Conservation (phyloP, 2,888 invertebrate species). For the Mesorhabditis belari region DNA sequence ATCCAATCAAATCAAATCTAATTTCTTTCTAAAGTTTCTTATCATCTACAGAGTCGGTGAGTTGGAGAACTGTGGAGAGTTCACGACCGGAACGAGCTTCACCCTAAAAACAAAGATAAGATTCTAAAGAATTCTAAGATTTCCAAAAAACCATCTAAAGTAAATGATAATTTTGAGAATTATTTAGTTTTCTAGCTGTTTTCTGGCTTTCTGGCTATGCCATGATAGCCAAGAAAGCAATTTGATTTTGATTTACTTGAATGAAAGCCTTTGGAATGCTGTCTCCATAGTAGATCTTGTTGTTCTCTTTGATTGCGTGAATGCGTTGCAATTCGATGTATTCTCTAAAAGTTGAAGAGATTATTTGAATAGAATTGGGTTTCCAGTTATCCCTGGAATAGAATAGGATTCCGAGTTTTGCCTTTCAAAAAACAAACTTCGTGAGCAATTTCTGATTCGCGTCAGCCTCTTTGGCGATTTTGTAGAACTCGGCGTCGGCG, state of each 20-base stretch:
- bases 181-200: neutral
- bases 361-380: neutral
- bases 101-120: neutral
- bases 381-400: neutral
- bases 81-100: neutral
- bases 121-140: neutral
- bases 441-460: constrained; percentile 60
- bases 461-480: constrained; percentile 69
- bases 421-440: constrained; percentile 41
- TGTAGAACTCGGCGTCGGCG: constrained; percentile 76
- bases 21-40: neutral
- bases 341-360: constrained; percentile 51
- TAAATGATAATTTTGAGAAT: too few relatives aligned
- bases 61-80: neutral
- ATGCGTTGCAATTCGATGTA: constrained; percentile 74
- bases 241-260: neutral
- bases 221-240: neutral
- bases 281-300: constrained; percentile 66
- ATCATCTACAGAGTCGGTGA: neutral
- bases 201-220: too few relatives aligned
- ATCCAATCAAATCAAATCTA: neutral
- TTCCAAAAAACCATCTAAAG: too few relatives aligned
- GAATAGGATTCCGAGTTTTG: neutral
- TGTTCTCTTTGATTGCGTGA: constrained; percentile 71
- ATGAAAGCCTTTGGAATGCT: constrained; percentile 59